Conservation (phyloP, 2,797 vertebrate species). For the Lithobates pipiens region DNA sequence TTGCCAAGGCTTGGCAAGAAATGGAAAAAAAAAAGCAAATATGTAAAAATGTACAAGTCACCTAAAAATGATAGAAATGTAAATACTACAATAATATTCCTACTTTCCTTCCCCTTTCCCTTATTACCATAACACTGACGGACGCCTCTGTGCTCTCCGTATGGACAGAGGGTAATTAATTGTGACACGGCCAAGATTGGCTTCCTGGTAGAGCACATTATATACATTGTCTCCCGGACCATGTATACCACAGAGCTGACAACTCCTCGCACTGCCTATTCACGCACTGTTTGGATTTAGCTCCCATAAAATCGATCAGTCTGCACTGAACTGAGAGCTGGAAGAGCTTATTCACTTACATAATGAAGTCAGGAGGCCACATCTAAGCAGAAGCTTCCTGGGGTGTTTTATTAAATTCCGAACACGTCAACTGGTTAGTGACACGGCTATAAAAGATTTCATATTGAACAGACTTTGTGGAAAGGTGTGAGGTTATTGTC, state of each 20-base stretch:
- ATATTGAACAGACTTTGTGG: conserved; percentile 29
- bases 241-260: background rate
- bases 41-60: too few relatives aligned
- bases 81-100: too few relatives aligned
- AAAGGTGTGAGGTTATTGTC: conserved; percentile 35
- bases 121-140: background rate
- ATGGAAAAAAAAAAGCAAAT: too few relatives aligned
- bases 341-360: conserved; percentile 29
- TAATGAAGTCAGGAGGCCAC: conserved; percentile 18
- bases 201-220: background rate
- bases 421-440: conserved; percentile 33
- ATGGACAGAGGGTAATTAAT: background rate
- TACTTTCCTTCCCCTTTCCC: too few relatives aligned
- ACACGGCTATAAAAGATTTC: conserved; percentile 12
- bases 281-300: background rate
- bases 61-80: too few relatives aligned
- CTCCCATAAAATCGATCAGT: conserved; percentile 1
- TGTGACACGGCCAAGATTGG: background rate
- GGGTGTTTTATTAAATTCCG: conserved; percentile 51
- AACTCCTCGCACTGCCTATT: background rate
- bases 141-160: background rate
- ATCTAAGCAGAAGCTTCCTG: conserved; percentile 33
- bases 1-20: too few relatives aligned
- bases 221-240: background rate
- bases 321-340: conserved; percentile 5